Evolutionary conservation across 2,888 invertebrate genomes (phyloP), one percentile per base, ranked within the genome.

Genomic region (Lysandra bellargus): DNA sequence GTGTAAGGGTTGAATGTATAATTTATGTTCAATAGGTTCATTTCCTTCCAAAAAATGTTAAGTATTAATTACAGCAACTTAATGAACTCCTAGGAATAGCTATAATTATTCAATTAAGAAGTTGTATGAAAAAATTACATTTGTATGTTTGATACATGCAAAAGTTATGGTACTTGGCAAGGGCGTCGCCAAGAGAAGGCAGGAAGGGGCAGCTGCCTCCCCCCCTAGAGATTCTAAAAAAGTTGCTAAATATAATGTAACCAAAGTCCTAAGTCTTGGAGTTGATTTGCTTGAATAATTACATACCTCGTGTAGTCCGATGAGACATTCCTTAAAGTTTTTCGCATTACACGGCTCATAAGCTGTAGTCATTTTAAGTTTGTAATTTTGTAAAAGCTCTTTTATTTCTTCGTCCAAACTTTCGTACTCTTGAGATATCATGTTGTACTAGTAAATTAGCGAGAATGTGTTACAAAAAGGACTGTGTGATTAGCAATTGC

Each of bases 381-480:
- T 93, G 82, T 93, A 94, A 84, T 94, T 90, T 85, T 86, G 84
- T 81, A 94, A 84, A 78, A 94, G 89, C 85, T 94, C 94, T 84
- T 86, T 90, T n/a, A 94, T 90, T 89, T 94, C 94, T 81, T 92
- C 91, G 80, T 94, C 93, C 82, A 93, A 85, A 82, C 84, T 86
- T 84, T 91, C 91, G 79, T 84, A 87, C 78, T 87, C 86, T 37
- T 81, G 37, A 64, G 82, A 83, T 57, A 84, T 69, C 80, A 81
- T 81, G 33, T 53, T 79, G 5, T 17, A n/a, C 12, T 69, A 44
- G 44, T n/a, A 3, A 61, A 7, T 78, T 61, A 61, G 4, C 4
- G n/a, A 23, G 6, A 30, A 40, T 17, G 33, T 37, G 3, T 9
- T 49, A 23, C n/a, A 23, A 64, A 64, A 64, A 64, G 61, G 4